Evolutionary conservation across 2,888 invertebrate species (phyloP).

Genomic region (Dolichomitus sp.): DNA sequence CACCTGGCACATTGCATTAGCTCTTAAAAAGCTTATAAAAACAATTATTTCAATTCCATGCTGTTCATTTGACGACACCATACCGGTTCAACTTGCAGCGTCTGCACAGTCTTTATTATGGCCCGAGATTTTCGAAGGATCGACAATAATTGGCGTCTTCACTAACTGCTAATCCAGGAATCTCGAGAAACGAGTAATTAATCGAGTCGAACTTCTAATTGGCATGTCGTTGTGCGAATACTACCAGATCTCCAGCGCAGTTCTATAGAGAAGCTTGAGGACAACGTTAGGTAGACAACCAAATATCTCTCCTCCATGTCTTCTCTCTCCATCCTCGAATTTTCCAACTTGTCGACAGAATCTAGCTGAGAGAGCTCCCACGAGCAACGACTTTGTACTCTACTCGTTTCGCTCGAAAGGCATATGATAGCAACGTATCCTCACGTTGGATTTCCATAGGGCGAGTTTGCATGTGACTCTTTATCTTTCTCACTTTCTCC

Average conservation of each 20-base stretch:
- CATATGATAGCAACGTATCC: conserved; percentile 2
- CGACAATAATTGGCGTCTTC: conserved; percentile 80
- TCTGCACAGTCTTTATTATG: conserved; percentile 31
- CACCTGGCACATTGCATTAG: not conserved
- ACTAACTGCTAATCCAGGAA: conserved; percentile 79
- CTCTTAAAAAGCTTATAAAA: not conserved
- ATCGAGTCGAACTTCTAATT: conserved; percentile 82
- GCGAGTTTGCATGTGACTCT: not conserved
- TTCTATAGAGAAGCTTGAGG: conserved; percentile 72
- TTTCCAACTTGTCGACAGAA: conserved; percentile 38
- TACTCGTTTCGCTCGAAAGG: conserved; percentile 6
- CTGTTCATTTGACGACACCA: not conserved
- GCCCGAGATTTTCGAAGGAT: conserved; percentile 55
- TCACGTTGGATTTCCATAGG: conserved; percentile 26
- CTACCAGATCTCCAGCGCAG: conserved; percentile 67
- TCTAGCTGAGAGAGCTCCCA: conserved; percentile 13
- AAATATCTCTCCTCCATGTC: not conserved
- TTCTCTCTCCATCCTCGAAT: conserved; percentile 6
- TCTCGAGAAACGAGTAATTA: conserved; percentile 81
- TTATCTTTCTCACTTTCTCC: conserved; percentile 12
- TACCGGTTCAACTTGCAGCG: conserved; percentile 14
- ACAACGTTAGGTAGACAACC: conserved; percentile 19
- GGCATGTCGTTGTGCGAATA: conserved; percentile 66
- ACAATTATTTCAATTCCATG: not conserved
- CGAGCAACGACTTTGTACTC: conserved; percentile 8